phyloP scores from a whole-genome alignment of 2,113 vertebrate species.

The Chaetodon trifascialis region DNA sequence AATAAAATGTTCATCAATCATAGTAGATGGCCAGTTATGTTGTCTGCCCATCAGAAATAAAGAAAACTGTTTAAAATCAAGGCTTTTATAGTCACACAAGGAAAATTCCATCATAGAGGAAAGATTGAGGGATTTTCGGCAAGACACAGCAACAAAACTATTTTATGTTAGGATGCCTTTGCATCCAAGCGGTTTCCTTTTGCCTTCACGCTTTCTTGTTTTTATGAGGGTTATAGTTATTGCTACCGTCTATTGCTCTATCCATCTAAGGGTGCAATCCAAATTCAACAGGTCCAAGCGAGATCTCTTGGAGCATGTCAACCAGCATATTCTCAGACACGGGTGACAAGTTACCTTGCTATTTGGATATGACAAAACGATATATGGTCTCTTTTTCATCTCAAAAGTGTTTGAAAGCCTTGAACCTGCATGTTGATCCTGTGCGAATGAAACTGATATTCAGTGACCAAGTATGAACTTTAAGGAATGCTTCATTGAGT shows the following conservation, averaged over 20 bases:
- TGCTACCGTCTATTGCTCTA: conserved; percentile 22
- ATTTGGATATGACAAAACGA: not conserved
- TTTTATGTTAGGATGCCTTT: not conserved
- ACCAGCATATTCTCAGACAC: conserved; percentile 5
- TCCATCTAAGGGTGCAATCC: not conserved
- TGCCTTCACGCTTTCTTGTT: conserved; percentile 14
- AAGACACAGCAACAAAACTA: not conserved
- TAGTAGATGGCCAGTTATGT: conserved; percentile 2
- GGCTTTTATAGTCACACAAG: not conserved
- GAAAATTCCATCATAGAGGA: not conserved
- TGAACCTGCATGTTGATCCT: not conserved
- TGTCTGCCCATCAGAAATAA: conserved; percentile 28
- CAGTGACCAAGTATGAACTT: not conserved
- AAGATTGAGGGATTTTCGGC: not conserved
- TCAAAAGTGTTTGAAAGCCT: not conserved
- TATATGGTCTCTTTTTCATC: not conserved
- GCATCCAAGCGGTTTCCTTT: not conserved
- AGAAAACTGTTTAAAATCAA: conserved; percentile 21
- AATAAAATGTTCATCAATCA: conserved; percentile 35
- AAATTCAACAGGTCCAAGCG: conserved; percentile 3
- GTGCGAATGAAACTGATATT: not conserved
- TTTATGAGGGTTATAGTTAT: not conserved
- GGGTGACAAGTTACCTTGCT: not conserved
- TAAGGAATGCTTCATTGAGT: not conserved
- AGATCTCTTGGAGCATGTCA: not conserved